Base-by-base conservation (phyloP, 2,888 invertebrate species). In the Machimus atricapillus region DNA sequence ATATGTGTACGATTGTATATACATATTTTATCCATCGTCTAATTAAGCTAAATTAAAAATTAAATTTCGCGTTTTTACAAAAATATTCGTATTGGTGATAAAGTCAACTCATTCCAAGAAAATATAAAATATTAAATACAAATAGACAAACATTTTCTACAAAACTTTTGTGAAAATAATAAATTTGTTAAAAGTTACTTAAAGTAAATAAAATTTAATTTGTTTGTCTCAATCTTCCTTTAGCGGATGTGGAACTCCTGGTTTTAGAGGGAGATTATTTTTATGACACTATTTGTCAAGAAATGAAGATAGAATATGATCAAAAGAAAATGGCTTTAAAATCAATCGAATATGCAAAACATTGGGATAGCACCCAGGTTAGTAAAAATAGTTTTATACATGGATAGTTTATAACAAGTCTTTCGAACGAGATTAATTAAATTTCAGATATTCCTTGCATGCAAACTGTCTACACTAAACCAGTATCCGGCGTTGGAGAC, bases 401-500 rank as follows among this genome's bases (percentile, higher is more conserved):
- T n/a, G n/a, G 1, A 34, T 34, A 34, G 23, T 58, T 58, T 16
- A 8, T 23, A 58, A 23, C 0, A 23, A 52, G n/a, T 52, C 8
- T 9, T 66, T 14, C 12, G 58, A 58, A 9, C 27, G 6, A 23
- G 23, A 12, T 23, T 66, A 23, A 66, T 27, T 23, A 1, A 23
- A 66, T 76, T 76, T 76, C n/a, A 76, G 76, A 76, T 37, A n/a
- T 37, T 27, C 37, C 19, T 79, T 16, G 79, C 79, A 23, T 89
- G 89, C 83, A 87, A 86, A 5, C 83, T 89, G 4, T 82, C 88
- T n/a, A 87, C 56, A 37, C 87, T 89, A 14, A 87, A 86, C 37
- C 87, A 89, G 83, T 89, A 88, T 40, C 79, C 83, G 73, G 89
- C 89, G 37, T 66, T 83, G n/a, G 78, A 89, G 27, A 87, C 86